Evolutionary conservation across 2,888 invertebrate species (phyloP).

Genomic region (Cephus runcator): DNA sequence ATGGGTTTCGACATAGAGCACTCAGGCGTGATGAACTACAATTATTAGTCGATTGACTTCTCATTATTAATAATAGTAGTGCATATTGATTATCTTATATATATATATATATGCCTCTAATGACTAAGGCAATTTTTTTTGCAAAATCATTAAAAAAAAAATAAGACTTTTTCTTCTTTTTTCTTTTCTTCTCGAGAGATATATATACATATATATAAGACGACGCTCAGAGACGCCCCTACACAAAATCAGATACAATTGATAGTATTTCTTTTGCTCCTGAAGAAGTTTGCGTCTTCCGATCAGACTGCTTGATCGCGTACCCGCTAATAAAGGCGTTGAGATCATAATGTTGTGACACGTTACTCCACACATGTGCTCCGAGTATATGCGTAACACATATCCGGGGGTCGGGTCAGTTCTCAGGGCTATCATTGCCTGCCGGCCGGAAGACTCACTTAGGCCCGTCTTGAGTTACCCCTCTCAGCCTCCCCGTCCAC

Average conservation of each 20-base stretch:
- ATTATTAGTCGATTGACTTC: not conserved
- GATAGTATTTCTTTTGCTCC: not conserved
- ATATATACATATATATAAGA: too few species aligned
- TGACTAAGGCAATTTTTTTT: not conserved
- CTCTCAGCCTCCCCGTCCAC: conserved; percentile 34
- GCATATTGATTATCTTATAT: not conserved
- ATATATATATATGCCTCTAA: not conserved
- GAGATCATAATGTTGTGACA: conserved; percentile 58
- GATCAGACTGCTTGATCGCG: not conserved
- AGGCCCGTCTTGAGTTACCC: conserved; percentile 66
- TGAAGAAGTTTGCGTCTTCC: not conserved
- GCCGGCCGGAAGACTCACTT: conserved; percentile 66
- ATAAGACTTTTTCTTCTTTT: not conserved
- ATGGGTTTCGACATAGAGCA: not conserved
- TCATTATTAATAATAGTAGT: not conserved
- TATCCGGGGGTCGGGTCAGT: conserved; percentile 64
- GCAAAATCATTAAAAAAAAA: not conserved
- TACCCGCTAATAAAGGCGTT: conserved; percentile 19
- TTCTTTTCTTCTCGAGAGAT: not conserved
- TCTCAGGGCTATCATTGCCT: conserved; percentile 66
- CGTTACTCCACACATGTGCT: conserved; percentile 37
- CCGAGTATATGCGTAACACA: conserved; percentile 57
- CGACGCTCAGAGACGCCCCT: not conserved
- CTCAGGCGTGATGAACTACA: not conserved
- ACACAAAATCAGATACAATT: not conserved